phyloP scores from a whole-genome alignment of 2,888 invertebrate species.

The Endomychus coccineus region DNA sequence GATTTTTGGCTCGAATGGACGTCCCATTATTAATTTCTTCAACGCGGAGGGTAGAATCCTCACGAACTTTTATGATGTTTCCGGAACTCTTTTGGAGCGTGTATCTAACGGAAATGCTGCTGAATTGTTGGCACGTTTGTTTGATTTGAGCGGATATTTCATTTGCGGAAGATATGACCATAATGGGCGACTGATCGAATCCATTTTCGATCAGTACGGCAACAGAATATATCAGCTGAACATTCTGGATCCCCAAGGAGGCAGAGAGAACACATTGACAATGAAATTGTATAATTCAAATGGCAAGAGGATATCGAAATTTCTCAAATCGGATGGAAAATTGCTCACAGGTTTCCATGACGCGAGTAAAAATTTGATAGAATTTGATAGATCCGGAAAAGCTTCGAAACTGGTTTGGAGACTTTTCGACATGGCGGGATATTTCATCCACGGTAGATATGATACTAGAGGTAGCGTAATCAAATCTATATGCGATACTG shows the following conservation, averaged over 20 bases:
- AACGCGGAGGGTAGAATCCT: constrained; percentile 2
- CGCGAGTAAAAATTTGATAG: constrained; percentile 4
- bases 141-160: constrained; percentile 9
- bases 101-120: constrained; percentile 5
- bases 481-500: constrained; percentile 6
- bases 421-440: constrained; percentile 9
- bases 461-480: constrained; percentile 2
- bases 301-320: constrained; percentile 2
- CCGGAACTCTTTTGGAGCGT: constrained; percentile 5
- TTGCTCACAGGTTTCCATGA: constrained; percentile 6
- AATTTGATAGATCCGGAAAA: constrained; percentile 5
- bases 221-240: constrained; percentile 6
- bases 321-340: constrained; percentile 4
- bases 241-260: background rate
- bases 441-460: constrained; percentile 9
- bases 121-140: constrained; percentile 6
- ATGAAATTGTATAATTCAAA: background rate
- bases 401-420: constrained; percentile 6
- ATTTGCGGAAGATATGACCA: constrained; percentile 7
- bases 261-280: constrained; percentile 1
- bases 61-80: constrained; percentile 4
- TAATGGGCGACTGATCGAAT: background rate
- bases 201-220: constrained; percentile 7
- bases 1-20: constrained; percentile 4
- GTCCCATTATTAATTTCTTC: constrained; percentile 3